Evolutionary conservation across 53 echinoderm and acorn worm species (phyloP).

Genomic region (Apostichopus leukothele): DNA sequence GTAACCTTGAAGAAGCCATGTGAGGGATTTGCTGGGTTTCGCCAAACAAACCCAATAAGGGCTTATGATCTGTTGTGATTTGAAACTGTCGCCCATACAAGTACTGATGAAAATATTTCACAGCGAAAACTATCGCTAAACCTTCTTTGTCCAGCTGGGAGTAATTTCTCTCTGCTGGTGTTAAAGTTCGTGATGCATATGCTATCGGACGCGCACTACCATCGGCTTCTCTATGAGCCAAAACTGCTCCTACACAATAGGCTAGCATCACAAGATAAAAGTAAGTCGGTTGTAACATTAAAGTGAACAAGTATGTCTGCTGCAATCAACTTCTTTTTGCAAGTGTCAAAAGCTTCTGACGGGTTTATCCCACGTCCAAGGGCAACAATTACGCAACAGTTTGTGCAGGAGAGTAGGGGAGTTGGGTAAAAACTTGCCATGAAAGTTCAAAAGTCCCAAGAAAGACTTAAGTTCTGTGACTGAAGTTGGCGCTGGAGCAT

Average conservation of each 20-base stretch:
- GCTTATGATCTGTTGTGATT: conserved; percentile 47
- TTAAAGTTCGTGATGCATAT: conserved; percentile 19
- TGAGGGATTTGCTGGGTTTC: conserved; percentile 11
- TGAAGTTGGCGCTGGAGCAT: conserved; percentile 37
- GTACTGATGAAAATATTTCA: conserved; percentile 45
- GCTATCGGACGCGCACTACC: conserved; percentile 3
- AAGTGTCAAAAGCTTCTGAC: conserved; percentile 41
- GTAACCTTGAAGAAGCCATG: conserved; percentile 51
- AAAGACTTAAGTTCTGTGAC: conserved; percentile 34
- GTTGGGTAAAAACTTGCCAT: conserved; percentile 54
- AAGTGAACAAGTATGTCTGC: conserved; percentile 49
- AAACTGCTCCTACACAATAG: conserved; percentile 48
- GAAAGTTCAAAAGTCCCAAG: conserved; percentile 50
- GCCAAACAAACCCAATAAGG: conserved; percentile 40
- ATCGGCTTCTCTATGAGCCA: conserved; percentile 26
- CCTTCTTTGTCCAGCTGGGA: conserved; percentile 60
- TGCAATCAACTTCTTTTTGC: conserved; percentile 40
- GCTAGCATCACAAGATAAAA: conserved; percentile 57
- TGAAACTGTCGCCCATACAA: conserved; percentile 43
- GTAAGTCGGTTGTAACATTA: conserved; percentile 32
- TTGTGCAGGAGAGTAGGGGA: conserved; percentile 41
- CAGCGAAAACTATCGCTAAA: conserved; percentile 38
- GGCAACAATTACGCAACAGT: background rate
- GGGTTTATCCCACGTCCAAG: too few species aligned
- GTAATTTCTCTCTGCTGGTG: conserved; percentile 36